Evolutionary conservation across 1,140 invertebrate genomes (phyloP), one percentile per base, ranked within the genome.

Genomic region (Pomacea maculata): DNA sequence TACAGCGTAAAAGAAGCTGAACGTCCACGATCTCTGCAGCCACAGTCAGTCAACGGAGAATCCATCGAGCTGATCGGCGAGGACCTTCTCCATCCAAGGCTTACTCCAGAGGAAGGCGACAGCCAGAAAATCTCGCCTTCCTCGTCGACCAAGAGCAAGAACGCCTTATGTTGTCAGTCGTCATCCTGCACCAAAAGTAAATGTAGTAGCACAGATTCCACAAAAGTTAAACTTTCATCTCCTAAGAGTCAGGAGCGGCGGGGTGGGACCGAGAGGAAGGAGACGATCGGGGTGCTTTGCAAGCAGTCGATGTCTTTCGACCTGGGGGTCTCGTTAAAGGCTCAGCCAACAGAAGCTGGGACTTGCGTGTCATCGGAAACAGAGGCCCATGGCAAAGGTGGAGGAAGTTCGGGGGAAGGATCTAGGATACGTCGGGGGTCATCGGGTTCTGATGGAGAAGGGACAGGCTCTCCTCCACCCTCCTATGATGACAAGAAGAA

Each of bases 291-390:
- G 55, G 85, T 86, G 63, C 85, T 89, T 64, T 89, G 89, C 84
- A 86, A 88, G 82, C 89, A 89, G 67, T 87, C 86, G 34, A 89
- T 89, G 82, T 86, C 88, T 52, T 89, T 89, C 84, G 88, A 89
- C 78, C 79, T 89, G n/a, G 88, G 88, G 25, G 82, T 89, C 21
- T 85, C 87, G 14, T 71, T 87, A 68, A 82, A 87, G 70, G 80
- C 80, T 54, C 83, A 82, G 75, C 65, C 67, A 70, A 19, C 45
- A 76, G 79, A 80, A 74, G 70, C 54, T n/a, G 57, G 65, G 21
- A 29, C 72, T 67, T 72, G 55, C 29, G 29, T 72, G 54, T 52
- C 72, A 65, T 7, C 34, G 17, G 61, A 80, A 45, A 29, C n/a
- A 54, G 25, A 19, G 29, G 11, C 11, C 76, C n/a, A 61, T 67